These are phyloP conservation scores for Myoxocephalus aenaeus DNA, from an alignment of 2,797 vertebrate genomes.

Conservation along the genomic window DNA sequence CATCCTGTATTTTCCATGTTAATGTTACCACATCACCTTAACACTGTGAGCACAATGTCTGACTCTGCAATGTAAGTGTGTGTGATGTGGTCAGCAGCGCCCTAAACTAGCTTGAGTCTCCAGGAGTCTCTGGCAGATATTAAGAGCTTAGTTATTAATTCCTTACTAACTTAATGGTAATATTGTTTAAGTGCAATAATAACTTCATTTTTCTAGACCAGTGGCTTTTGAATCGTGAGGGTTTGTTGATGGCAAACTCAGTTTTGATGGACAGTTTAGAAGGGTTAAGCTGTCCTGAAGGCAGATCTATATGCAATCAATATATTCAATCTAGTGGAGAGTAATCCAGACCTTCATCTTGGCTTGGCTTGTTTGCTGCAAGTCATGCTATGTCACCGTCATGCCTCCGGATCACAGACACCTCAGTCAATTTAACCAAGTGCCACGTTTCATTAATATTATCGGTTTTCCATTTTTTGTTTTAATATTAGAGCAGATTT, in stretches of 20 bases:
- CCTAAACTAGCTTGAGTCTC: background rate
- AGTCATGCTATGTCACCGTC: background rate
- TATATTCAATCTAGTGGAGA: slow-evolving; percentile 20
- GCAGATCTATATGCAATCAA: slow-evolving; percentile 33
- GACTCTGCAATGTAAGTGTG: slow-evolving; percentile 4
- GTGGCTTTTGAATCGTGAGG: background rate
- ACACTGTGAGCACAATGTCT: slow-evolving; percentile 14
- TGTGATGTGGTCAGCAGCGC: background rate
- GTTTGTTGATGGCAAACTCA: background rate
- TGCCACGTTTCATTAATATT: slow-evolving; percentile 1
- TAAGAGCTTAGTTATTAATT: background rate
- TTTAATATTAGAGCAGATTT: background rate
- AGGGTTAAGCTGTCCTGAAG: slow-evolving; percentile 20
- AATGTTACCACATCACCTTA: slow-evolving; percentile 8
- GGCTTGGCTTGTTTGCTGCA: slow-evolving; percentile 12
- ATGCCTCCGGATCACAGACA: background rate
- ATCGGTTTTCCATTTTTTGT: background rate
- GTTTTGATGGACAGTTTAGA: slow-evolving; percentile 1
- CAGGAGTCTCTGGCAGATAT: background rate
- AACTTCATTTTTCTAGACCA: background rate
- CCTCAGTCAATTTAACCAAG: background rate
- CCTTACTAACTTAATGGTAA: background rate
- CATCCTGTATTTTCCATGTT: slow-evolving; percentile 37
- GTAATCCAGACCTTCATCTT: slow-evolving; percentile 36
- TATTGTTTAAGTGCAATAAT: background rate